Conservation (phyloP, 2,113 vertebrate species). For the Romanogobio albipinnatus region DNA sequence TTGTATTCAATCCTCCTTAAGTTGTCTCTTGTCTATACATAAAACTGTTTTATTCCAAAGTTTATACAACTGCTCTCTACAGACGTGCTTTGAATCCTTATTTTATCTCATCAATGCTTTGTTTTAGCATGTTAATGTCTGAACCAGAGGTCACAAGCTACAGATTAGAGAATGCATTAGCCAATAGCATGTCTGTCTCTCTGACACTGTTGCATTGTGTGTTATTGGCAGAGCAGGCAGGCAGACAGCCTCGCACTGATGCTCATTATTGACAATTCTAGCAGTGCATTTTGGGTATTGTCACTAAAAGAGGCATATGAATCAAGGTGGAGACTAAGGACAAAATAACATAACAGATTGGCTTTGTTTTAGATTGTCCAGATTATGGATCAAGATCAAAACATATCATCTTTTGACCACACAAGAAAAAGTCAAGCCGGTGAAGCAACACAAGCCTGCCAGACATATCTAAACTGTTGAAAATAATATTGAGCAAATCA, state of each 20-base stretch:
- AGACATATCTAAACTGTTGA: not conserved
- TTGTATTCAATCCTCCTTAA: not conserved
- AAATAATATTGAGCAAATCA: not conserved
- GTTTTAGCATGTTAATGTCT: slow-evolving; percentile 74
- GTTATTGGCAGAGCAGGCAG: slow-evolving; percentile 74
- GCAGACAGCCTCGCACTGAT: slow-evolving; percentile 42
- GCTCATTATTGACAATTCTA: slow-evolving; percentile 77
- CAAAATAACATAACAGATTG: not conserved
- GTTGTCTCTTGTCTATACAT: not conserved
- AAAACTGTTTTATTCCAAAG: not conserved
- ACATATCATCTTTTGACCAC: not conserved
- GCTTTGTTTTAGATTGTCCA: not conserved
- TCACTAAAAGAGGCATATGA: slow-evolving; percentile 68
- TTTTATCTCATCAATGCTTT: slow-evolving; percentile 78
- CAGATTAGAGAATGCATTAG: slow-evolving; percentile 73
- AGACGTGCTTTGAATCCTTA: slow-evolving; percentile 49
- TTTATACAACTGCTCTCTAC: not conserved
- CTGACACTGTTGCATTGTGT: slow-evolving; percentile 67
- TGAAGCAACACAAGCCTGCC: not conserved
- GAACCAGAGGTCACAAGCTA: slow-evolving; percentile 70
- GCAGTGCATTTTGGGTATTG: slow-evolving; percentile 75
- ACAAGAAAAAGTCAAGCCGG: not conserved
- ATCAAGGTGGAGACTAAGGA: slow-evolving; percentile 59
- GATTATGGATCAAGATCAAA: not conserved
- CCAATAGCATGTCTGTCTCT: slow-evolving; percentile 77